These are phyloP conservation scores for Tubulanus polymorphus DNA, from an alignment of 2,888 invertebrate genomes.

Conservation along the genomic window DNA sequence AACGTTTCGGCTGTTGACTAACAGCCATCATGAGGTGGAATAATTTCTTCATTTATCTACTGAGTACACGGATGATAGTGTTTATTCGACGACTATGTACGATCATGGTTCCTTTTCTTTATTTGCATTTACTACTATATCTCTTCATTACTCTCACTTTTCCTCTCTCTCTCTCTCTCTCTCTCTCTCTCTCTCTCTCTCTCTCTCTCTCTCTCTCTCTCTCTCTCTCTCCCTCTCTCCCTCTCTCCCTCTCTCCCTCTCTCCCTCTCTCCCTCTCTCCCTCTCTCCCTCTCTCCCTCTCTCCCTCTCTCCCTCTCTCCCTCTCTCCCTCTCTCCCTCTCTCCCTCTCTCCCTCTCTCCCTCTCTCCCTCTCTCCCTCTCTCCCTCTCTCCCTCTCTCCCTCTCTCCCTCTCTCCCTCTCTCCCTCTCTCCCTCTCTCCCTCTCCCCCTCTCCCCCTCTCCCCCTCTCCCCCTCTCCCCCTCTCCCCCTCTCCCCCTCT, in stretches of 20 bases:
- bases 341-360: neutral
- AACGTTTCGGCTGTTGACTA: no score
- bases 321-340: constrained; percentile 2
- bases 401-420: constrained; percentile 9
- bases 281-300: constrained; percentile 2
- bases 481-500: no score
- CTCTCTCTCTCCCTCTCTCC: constrained; percentile 5
- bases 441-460: no score
- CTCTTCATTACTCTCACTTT: neutral
- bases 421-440: neutral
- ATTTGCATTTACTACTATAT: no score
- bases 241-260: constrained; percentile 7
- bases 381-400: constrained; percentile 1
- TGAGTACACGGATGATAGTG: no score
- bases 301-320: constrained; percentile 3
- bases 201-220: constrained; percentile 4
- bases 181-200: neutral
- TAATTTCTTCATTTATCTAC: no score
- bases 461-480: no score
- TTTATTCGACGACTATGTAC: no score
- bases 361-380: constrained; percentile 7
- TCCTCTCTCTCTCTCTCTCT: neutral
- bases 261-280: neutral
- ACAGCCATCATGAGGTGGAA: no score
- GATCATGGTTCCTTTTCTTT: no score